Evolutionary conservation across 2,888 invertebrate species (phyloP).

Genomic region (Empis stercorea): DNA sequence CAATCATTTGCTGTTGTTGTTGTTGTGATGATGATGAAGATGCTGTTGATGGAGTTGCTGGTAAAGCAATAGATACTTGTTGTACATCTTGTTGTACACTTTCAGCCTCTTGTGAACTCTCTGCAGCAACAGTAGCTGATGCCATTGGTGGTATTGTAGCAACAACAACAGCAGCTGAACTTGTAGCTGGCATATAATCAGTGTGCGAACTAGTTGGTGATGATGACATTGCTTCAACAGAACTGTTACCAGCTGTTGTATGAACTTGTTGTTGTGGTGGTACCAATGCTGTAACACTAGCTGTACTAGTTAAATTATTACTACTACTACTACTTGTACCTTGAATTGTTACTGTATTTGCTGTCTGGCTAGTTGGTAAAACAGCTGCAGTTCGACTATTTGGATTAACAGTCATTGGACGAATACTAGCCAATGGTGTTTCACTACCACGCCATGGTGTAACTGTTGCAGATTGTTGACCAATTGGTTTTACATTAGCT

Average conservation of each 20-base stretch:
- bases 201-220: slow-evolving; percentile 64
- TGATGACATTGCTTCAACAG: slow-evolving; percentile 43
- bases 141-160: slow-evolving; percentile 53
- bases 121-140: slow-evolving; percentile 27
- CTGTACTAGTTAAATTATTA: slow-evolving; percentile 27
- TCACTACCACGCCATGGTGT: slow-evolving; percentile 57
- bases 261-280: slow-evolving; percentile 50
- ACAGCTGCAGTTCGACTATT: slow-evolving; percentile 61
- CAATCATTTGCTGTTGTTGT: slow-evolving; percentile 15
- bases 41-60: neutral
- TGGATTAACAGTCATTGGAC: slow-evolving; percentile 67
- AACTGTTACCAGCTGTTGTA: slow-evolving; percentile 38
- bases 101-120: slow-evolving; percentile 38
- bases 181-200: slow-evolving; percentile 77
- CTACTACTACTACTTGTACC: slow-evolving; percentile 18
- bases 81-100: slow-evolving; percentile 32
- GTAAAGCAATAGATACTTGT: slow-evolving; percentile 20
- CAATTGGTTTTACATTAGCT: slow-evolving; percentile 88
- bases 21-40: slow-evolving; percentile 4
- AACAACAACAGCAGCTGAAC: slow-evolving; percentile 48
- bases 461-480: slow-evolving; percentile 39
- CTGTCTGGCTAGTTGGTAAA: slow-evolving; percentile 55
- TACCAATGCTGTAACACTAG: slow-evolving; percentile 41
- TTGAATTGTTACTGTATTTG: slow-evolving; percentile 33
- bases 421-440: slow-evolving; percentile 82